Evolutionary conservation across 1,140 invertebrate species (phyloP).

Genomic region (Gyrodactylus salaris): DNA sequence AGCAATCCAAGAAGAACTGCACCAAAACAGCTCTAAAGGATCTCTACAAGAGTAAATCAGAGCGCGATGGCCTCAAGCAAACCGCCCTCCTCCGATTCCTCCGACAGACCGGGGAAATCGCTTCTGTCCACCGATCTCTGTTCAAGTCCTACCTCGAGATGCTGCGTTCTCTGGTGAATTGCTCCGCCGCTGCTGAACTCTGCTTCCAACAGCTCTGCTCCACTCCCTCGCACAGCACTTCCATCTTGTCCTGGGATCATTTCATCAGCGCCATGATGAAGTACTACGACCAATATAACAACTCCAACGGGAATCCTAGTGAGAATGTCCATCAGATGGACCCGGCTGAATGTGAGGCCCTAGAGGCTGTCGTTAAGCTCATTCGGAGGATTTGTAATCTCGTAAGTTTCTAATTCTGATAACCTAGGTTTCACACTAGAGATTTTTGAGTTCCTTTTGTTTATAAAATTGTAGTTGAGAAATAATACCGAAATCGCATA

Average conservation of each 20-base stretch:
- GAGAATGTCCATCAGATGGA: not conserved
- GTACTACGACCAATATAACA: not conserved
- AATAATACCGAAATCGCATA: no score
- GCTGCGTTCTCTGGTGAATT: not conserved
- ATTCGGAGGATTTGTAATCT: not conserved
- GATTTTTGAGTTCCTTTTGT: no score
- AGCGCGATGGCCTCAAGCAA: not conserved
- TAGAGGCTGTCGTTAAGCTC: not conserved
- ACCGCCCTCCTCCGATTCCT: not conserved
- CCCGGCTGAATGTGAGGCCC: not conserved
- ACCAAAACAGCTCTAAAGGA: not conserved
- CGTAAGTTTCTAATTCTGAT: no score
- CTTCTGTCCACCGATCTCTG: not conserved
- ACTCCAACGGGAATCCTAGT: not conserved
- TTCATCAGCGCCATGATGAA: not conserved
- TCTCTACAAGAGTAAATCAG: not conserved
- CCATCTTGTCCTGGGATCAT: not conserved
- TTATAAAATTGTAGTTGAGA: no score
- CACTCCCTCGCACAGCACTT: not conserved
- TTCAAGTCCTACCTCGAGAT: not conserved
- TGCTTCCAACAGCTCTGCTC: not conserved
- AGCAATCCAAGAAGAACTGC: not conserved
- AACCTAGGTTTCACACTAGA: no score
- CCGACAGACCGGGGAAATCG: not conserved
- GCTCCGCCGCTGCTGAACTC: not conserved